Evolutionary conservation across 2,797 vertebrate genomes (phyloP), one percentile per base, ranked within the genome.

Genomic region (Aldrovandia affinis): DNA sequence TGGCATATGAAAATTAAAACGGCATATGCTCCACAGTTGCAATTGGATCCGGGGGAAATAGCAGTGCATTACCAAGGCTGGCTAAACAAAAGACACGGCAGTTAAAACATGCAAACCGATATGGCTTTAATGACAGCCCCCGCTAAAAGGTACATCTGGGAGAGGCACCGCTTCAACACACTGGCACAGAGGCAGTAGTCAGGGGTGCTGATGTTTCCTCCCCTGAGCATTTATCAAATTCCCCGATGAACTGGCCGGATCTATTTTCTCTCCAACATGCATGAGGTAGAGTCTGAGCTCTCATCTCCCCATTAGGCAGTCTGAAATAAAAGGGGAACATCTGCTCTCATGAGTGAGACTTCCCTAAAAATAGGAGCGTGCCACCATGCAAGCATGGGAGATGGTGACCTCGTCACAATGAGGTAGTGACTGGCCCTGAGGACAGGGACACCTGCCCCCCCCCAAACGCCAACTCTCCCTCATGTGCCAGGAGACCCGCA

Each of bases 361-460:
- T 15, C 25, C 44, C 33, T 70, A 55, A 80, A 84, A 55, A 85
- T 82, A 84, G 84, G 36, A 85, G 59, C 10, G 68, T 65, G 44
- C 44, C n/a, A 9, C 55, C 81, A 52, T 25, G 57, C 25, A 65
- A 77, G 28, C 78, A 78, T 63, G 28, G 68, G 47, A 68, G 50
- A 78, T 10, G 18, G 55, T 25, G 80, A 63, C 44, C 80, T 84
- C 78, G n/a, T 42, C 28, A 68, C 33, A 82, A 68, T 3, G 30
- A 80, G 47, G 54, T 81, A 33, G 28, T 86, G 85, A 88, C 59
- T 88, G 81, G 59, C 47, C 2, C 61, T 87, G 83, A 81, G 81
- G 61, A 36, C 28, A 42, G 39, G 80, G 82, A 81, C 93, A 93
- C 90, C 91, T 94, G 92, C 93, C 88, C 70, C 89, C 33, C 68